Conservation (phyloP, 2,113 vertebrate species). For the Cettia cetti region DNA sequence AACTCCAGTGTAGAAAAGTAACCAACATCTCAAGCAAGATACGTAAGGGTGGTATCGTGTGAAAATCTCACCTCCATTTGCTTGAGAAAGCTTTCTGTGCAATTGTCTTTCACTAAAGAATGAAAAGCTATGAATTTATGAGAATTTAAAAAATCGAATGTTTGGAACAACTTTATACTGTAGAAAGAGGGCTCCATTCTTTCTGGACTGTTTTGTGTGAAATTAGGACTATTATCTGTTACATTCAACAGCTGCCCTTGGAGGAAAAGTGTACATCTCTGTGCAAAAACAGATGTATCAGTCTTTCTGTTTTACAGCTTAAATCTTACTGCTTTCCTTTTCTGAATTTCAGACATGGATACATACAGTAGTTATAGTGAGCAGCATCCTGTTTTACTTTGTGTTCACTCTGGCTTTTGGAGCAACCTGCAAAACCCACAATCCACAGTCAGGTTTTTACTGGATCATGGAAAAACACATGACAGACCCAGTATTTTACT, state of each 20-base stretch:
- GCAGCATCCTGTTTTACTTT: slow-evolving; percentile 81
- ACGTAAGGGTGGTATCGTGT: not conserved
- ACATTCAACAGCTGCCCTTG: not conserved
- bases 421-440: slow-evolving; percentile 79
- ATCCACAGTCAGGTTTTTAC: slow-evolving; percentile 79
- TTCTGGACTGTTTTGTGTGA: not conserved
- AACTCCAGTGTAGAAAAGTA: not conserved
- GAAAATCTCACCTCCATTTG: not conserved
- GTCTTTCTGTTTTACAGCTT: not conserved
- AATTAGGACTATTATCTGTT: not conserved
- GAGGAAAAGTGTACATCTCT: not conserved
- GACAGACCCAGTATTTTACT: slow-evolving; percentile 82
- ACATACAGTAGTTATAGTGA: slow-evolving; percentile 70
- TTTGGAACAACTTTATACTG: not conserved
- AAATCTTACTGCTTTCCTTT: not conserved
- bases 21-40: not conserved
- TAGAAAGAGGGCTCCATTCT: not conserved
- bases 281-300: not conserved
- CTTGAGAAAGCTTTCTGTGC: not conserved
- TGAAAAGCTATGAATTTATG: not conserved
- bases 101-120: not conserved
- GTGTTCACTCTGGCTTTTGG: slow-evolving; percentile 79
- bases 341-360: slow-evolving; percentile 84
- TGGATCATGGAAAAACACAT: slow-evolving; percentile 82
- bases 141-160: not conserved